Evolutionary conservation across 37 sponge, comb jelly and placozoan genomes (phyloP).

Genomic region (Beroe forskalii): DNA sequence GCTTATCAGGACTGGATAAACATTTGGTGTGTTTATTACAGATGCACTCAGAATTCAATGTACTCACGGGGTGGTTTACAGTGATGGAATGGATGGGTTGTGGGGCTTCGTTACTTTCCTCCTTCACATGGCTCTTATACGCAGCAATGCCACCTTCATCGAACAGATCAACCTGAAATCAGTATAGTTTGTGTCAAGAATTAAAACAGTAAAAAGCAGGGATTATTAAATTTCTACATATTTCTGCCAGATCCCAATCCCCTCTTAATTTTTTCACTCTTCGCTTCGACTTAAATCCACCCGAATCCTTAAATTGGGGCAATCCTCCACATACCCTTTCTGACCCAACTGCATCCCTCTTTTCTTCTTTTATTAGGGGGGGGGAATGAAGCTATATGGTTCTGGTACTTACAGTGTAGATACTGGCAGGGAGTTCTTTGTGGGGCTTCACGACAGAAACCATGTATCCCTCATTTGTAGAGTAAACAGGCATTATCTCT

Average conservation of each 20-base stretch:
- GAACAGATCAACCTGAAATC: constrained; percentile 10
- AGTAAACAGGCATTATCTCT: constrained; percentile 12
- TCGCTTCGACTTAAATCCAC: too few species aligned
- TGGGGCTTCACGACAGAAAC: constrained; percentile 25
- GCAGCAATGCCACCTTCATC: constrained; percentile 35
- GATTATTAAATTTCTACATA: too few species aligned
- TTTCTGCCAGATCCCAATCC: too few species aligned
- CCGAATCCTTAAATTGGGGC: too few species aligned
- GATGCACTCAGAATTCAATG: not conserved
- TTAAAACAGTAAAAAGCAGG: not conserved
- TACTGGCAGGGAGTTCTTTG: not conserved
- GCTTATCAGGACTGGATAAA: too few species aligned
- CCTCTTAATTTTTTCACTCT: too few species aligned
- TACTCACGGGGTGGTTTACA: constrained; percentile 28
- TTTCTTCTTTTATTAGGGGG: too few species aligned
- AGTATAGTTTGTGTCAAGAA: not conserved
- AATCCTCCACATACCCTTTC: too few species aligned
- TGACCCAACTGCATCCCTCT: too few species aligned
- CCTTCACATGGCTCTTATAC: constrained; percentile 9
- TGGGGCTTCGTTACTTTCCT: not conserved
- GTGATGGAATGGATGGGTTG: not conserved
- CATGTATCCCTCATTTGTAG: not conserved
- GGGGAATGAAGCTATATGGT: too few species aligned
- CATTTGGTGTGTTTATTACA: too few species aligned
- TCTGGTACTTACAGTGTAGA: constrained; percentile 1